Percentiles rank a stretch among this genome's conserved stretches.
These are phyloP conservation scores for Formica exsecta DNA, from an alignment of 1,140 invertebrate genomes.

Conservation along the genomic window DNA sequence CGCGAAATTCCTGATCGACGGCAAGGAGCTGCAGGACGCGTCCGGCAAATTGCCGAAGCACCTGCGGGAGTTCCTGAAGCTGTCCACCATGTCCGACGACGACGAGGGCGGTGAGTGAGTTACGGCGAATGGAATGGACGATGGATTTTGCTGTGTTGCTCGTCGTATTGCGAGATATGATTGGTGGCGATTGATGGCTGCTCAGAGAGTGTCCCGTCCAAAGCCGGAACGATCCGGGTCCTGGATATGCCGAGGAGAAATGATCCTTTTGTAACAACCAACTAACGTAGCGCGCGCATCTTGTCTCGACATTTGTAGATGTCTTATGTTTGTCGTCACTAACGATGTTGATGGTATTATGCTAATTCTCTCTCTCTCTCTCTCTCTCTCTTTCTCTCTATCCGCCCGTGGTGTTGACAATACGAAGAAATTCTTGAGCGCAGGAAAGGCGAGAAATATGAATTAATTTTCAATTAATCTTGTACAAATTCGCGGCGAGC, in stretches of 20 bases:
- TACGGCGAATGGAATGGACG: slow-evolving; percentile 73
- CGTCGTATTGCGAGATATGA: slow-evolving; percentile 59
- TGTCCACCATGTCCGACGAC: slow-evolving; percentile 79
- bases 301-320: slow-evolving; percentile 60
- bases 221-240: background rate
- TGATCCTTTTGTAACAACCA: slow-evolving; percentile 48
- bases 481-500: too few species aligned
- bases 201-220: slow-evolving; percentile 11
- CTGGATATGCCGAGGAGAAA: slow-evolving; percentile 16
- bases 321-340: slow-evolving; percentile 67
- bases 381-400: background rate
- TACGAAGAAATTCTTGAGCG: too few species aligned
- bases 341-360: slow-evolving; percentile 58
- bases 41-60: slow-evolving; percentile 89
- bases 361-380: slow-evolving; percentile 51
- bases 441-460: too few species aligned
- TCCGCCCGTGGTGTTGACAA: background rate
- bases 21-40: slow-evolving; percentile 88
- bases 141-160: slow-evolving; percentile 68
- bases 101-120: slow-evolving; percentile 88
- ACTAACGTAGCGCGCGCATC: slow-evolving; percentile 60
- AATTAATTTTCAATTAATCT: too few species aligned
- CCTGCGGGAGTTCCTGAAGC: slow-evolving; percentile 89
- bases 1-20: slow-evolving; percentile 88
- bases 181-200: slow-evolving; percentile 37